These are phyloP conservation scores for Trichechus manatus DNA, from an alignment of 2,113 vertebrate genomes.

Conservation along the genomic window DNA sequence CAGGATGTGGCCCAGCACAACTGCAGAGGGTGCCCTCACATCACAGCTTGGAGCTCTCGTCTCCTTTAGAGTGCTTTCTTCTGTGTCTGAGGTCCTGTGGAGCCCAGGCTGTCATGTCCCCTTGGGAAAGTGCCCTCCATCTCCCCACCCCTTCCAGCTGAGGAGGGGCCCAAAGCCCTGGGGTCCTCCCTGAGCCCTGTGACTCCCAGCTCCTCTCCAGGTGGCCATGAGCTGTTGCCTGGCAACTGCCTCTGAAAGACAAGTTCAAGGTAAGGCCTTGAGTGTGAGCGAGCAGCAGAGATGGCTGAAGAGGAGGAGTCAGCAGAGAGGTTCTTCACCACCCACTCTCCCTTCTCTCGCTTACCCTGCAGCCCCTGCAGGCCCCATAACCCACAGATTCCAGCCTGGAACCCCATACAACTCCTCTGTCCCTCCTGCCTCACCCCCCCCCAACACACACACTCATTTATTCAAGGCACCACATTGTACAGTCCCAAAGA, in stretches of 20 bases:
- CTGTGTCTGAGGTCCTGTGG: background rate
- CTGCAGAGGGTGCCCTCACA: too few relatives aligned
- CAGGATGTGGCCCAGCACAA: background rate
- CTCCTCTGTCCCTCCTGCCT: background rate
- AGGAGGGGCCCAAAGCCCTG: background rate
- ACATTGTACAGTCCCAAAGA: background rate
- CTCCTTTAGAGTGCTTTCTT: background rate
- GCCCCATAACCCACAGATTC: background rate
- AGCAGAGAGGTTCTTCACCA: background rate
- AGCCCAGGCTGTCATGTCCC: background rate
- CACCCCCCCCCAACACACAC: background rate
- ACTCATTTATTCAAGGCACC: background rate
- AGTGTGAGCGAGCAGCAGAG: conserved; percentile 7
- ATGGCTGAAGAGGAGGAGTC: background rate
- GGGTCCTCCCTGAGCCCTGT: background rate
- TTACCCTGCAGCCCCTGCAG: background rate
- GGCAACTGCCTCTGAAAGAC: conserved; percentile 73
- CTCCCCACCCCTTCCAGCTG: background rate
- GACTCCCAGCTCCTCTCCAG: background rate
- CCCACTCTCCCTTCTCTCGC: background rate
- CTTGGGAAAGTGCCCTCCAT: background rate
- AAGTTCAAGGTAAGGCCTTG: conserved; percentile 78
- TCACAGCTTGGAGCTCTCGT: background rate
- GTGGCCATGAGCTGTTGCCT: conserved; percentile 73
- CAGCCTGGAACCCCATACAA: background rate